A percentile compares a stretch with the other conserved stretches of the same genome.
phyloP scores from a whole-genome alignment of 1,140 invertebrate genomes.

The Lepidostoma basale region DNA sequence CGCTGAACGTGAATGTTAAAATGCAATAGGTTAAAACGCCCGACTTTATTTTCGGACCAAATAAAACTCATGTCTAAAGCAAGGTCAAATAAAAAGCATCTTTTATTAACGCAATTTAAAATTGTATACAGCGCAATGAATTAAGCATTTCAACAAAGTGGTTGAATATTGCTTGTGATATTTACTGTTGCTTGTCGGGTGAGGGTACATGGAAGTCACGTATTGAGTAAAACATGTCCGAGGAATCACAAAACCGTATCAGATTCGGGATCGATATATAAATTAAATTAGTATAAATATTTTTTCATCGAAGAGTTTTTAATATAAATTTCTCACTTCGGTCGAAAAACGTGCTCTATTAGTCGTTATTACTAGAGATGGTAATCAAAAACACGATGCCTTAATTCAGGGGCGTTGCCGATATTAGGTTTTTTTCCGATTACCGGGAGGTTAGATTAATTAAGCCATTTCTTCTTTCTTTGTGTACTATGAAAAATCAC shows the following conservation, averaged over 20 bases:
- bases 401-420: constrained; percentile 33
- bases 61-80: neutral
- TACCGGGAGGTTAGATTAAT: constrained; percentile 35
- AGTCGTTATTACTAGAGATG: constrained; percentile 40
- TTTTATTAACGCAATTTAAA: neutral
- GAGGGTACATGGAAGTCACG: too few relatives aligned
- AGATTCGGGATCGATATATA: constrained; percentile 30
- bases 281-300: constrained; percentile 44
- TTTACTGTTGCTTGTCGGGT: neutral
- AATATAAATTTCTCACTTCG: constrained; percentile 39
- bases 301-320: constrained; percentile 32
- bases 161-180: neutral
- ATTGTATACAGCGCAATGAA: too few relatives aligned
- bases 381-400: constrained; percentile 37
- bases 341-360: constrained; percentile 37
- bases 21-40: constrained; percentile 9
- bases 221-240: constrained; percentile 15
- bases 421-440: constrained; percentile 26
- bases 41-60: neutral
- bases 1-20: constrained; percentile 39
- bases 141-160: neutral
- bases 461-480: constrained; percentile 36
- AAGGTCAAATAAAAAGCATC: neutral
- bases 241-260: constrained; percentile 38
- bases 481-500: constrained; percentile 1